These are phyloP conservation scores for Ochropacha duplaris DNA, from an alignment of 2,888 invertebrate genomes.

Conservation along the genomic window DNA sequence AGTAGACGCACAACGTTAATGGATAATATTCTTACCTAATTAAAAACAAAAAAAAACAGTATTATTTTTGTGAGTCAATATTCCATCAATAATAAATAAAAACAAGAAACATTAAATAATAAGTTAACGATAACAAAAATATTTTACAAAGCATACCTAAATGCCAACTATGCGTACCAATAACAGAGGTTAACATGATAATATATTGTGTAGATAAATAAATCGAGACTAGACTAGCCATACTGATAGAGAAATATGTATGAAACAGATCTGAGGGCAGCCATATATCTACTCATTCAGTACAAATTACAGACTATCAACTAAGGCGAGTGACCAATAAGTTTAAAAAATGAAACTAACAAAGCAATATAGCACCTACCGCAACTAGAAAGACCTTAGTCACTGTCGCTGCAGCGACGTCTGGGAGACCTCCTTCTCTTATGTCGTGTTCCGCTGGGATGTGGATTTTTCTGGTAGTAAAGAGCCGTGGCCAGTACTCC, in stretches of 20 bases:
- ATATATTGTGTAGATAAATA: not conserved
- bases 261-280: no score
- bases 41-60: no score
- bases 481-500: slow-evolving; percentile 88
- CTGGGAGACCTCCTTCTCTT: slow-evolving; percentile 14
- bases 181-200: no score
- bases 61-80: not conserved
- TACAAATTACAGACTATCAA: no score
- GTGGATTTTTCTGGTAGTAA: slow-evolving; percentile 81
- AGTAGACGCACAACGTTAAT: no score
- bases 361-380: not conserved
- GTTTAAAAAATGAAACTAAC: no score
- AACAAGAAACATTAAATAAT: not conserved
- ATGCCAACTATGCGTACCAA: no score
- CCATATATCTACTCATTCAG: no score
- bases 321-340: no score
- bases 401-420: slow-evolving; percentile 29
- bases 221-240: not conserved
- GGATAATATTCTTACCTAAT: no score
- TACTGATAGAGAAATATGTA: no score
- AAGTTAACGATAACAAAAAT: not conserved
- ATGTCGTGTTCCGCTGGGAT: slow-evolving; percentile 11
- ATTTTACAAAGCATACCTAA: not conserved
- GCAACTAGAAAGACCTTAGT: slow-evolving; percentile 22
- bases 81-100: not conserved